A percentile compares a stretch with the other conserved stretches of the same genome.
phyloP scores from a whole-genome alignment of 2,888 invertebrate genomes.

The Dynastes tityus region DNA sequence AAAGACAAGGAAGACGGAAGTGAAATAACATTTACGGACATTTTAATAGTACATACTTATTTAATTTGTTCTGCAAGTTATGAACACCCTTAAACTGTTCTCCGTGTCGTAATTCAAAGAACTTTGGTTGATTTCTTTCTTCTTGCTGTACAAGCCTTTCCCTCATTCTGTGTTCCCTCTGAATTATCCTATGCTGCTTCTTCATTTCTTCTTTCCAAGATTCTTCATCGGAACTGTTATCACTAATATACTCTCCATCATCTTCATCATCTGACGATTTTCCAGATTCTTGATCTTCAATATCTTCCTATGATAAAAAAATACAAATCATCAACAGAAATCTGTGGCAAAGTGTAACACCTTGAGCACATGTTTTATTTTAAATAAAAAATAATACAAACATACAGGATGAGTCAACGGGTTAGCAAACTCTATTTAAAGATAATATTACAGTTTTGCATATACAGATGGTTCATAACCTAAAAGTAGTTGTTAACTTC shows the following conservation, averaged over 20 bases:
- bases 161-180: slow-evolving; percentile 72
- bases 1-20: too few relatives aligned
- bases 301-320: slow-evolving; percentile 63
- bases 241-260: slow-evolving; percentile 55
- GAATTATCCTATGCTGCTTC: slow-evolving; percentile 80
- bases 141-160: slow-evolving; percentile 66
- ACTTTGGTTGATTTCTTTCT: slow-evolving; percentile 71
- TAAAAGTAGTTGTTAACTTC: too few relatives aligned
- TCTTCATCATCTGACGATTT: slow-evolving; percentile 32
- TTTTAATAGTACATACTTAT: slow-evolving; percentile 26
- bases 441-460: too few relatives aligned
- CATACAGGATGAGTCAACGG: too few relatives aligned
- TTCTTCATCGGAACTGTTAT: slow-evolving; percentile 82
- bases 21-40: too few relatives aligned
- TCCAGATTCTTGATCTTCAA: slow-evolving; percentile 66
- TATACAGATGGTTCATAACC: too few relatives aligned
- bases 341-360: neutral
- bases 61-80: slow-evolving; percentile 62
- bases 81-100: slow-evolving; percentile 75
- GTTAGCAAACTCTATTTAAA: too few relatives aligned
- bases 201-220: slow-evolving; percentile 87
- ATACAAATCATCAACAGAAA: too few relatives aligned
- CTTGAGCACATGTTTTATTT: neutral
- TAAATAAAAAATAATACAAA: neutral
- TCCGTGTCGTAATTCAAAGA: slow-evolving; percentile 77